phyloP scores from a whole-genome alignment of 2,888 invertebrate genomes.

The Drosophila niveifrons region DNA sequence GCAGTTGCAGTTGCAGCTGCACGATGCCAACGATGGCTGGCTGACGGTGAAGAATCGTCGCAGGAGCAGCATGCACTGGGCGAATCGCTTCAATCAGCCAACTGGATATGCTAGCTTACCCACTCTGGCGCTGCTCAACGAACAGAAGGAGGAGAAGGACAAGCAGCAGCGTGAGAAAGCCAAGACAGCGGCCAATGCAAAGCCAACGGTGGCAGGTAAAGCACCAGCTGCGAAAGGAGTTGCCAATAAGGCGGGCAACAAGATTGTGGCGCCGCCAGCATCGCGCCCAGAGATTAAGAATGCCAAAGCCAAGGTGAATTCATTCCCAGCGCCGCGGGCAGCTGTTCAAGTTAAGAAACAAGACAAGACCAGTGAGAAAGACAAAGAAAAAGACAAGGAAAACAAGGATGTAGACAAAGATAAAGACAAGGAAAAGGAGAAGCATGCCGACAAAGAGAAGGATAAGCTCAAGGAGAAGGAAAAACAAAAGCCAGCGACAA shows the following conservation, averaged over 20 bases:
- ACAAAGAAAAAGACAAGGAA: slow-evolving; percentile 32
- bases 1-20: slow-evolving; percentile 57
- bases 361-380: slow-evolving; percentile 30
- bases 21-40: slow-evolving; percentile 91
- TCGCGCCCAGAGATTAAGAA: slow-evolving; percentile 83
- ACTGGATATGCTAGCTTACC: slow-evolving; percentile 94
- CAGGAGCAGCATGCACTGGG: slow-evolving; percentile 90
- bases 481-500: slow-evolving; percentile 10
- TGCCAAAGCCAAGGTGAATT: slow-evolving; percentile 84
- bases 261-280: slow-evolving; percentile 40
- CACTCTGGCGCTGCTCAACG: slow-evolving; percentile 87
- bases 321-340: slow-evolving; percentile 72
- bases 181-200: slow-evolving; percentile 20
- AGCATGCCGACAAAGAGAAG: background rate
- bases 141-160: slow-evolving; percentile 83
- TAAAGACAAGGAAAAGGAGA: slow-evolving; percentile 29
- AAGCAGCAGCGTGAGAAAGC: slow-evolving; percentile 44
- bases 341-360: slow-evolving; percentile 42
- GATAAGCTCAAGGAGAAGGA: slow-evolving; percentile 29
- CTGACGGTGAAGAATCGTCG: slow-evolving; percentile 93
- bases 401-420: slow-evolving; percentile 28
- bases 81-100: slow-evolving; percentile 92
- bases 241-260: slow-evolving; percentile 40
- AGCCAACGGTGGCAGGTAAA: slow-evolving; percentile 8
- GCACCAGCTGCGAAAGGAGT: slow-evolving; percentile 18